Conservation (phyloP, 2,797 vertebrate species). For the Periparus ater region DNA sequence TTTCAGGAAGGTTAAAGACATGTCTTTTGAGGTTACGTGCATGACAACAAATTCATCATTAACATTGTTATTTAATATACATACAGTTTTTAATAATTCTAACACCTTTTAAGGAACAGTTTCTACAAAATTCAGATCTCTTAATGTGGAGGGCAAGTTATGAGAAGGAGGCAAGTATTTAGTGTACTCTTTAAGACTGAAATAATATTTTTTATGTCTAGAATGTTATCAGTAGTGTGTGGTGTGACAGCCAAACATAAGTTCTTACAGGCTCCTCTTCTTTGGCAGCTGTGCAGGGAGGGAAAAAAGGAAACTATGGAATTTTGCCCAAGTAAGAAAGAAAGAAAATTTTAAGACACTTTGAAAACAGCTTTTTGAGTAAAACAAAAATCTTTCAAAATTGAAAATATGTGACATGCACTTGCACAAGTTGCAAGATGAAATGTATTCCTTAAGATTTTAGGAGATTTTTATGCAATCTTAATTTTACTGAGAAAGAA, state of each 20-base stretch:
- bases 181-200: neutral
- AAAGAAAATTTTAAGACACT: neutral
- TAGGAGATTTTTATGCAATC: neutral
- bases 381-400: neutral
- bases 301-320: neutral
- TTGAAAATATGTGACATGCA: neutral
- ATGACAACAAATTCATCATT: neutral
- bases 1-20: neutral
- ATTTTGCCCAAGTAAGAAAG: neutral
- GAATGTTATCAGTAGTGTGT: neutral
- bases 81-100: neutral
- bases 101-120: neutral
- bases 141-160: neutral
- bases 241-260: neutral
- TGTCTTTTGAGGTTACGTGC: neutral
- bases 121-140: neutral
- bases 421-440: neutral
- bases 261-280: neutral
- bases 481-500: neutral
- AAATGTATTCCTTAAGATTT: neutral
- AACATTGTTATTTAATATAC: neutral
- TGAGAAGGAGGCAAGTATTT: neutral
- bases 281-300: neutral
- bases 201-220: neutral
- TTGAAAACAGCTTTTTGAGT: neutral